Base-by-base conservation (phyloP, 2,797 vertebrate genomes). In the Gallinago solitaria region DNA sequence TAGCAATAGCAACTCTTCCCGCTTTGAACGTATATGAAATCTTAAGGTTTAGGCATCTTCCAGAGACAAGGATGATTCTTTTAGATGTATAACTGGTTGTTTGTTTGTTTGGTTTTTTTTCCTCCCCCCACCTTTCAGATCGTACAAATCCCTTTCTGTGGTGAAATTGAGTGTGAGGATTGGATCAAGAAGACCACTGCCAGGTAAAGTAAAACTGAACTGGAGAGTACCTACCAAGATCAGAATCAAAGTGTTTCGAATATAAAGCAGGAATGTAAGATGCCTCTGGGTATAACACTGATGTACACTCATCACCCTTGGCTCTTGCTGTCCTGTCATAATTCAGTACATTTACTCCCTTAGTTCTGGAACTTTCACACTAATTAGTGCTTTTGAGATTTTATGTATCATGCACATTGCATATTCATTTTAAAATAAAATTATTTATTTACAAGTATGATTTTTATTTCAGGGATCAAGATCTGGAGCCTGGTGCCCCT, bases 101-200 rank as follows among this genome's bases (percentile, higher is more conserved):
- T 47, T 45, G 32, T 63, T 67, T 53, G 41, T 53, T 28, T 47
- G 37, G 28, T 67, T 67, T 53, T 45, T 53, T 17, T 59, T 9
- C 45, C 28, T 9, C 5, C 2, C 2, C 3, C 9, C 13, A 30
- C 28, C 5, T 28, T 93, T 94, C 83, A 99, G 99, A 99, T 99
- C 65, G 99, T 98, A 56, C 99, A 99, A 98, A 99, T 99, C 95
- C 99, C 99, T 12, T 99, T 99, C 97, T 99, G 99, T 98, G 99
- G 99, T 50, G 98, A 98, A 93, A 99, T 98, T 7, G 98, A 99
- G 27, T 99, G 99, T 0, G 99, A 99, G 96, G 99, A 99, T 56
- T 99, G 99, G 99, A 99, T 99, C 97, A 99, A 99, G 98, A 99
- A 99, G 98, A 99, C 92, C 90, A 99, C 99, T 81, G 98, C 99